These are phyloP conservation scores for Xiphydria camelus DNA, from an alignment of 2,888 invertebrate species.

Conservation along the genomic window DNA sequence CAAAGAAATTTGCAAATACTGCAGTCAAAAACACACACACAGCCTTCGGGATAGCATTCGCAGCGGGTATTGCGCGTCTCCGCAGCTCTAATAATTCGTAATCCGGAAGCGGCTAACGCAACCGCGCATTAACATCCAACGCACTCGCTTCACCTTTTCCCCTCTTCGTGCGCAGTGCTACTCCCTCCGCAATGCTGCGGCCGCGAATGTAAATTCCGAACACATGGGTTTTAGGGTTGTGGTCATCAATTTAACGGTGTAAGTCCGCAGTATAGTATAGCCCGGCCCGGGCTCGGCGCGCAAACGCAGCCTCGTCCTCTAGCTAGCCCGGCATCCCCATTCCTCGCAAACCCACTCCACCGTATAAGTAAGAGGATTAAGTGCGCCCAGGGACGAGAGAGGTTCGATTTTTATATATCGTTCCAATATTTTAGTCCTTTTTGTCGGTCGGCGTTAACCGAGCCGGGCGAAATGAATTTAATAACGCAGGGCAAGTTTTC, in stretches of 20 bases:
- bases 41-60: too few species aligned
- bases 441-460: conserved; percentile 37
- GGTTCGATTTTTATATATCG: conserved; percentile 35
- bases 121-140: conserved; percentile 3
- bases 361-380: conserved; percentile 43
- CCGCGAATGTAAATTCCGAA: conserved; percentile 39
- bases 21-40: too few species aligned
- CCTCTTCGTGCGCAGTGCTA: background rate
- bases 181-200: conserved; percentile 8
- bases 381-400: conserved; percentile 23
- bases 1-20: too few species aligned
- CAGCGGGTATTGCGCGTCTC: too few species aligned
- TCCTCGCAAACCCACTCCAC: conserved; percentile 13
- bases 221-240: conserved; percentile 34
- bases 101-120: conserved; percentile 14
- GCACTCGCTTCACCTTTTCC: background rate
- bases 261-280: conserved; percentile 31
- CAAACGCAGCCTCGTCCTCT: conserved; percentile 8
- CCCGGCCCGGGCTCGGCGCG: background rate
- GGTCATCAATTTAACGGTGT: conserved; percentile 49
- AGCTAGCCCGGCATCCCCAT: background rate
- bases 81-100: conserved; percentile 16
- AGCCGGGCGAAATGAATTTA: conserved; percentile 38
- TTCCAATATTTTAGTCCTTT: conserved; percentile 36
- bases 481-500: too few species aligned